Conservation (phyloP, 2,797 vertebrate species). For the Chloroceryle amazona region DNA sequence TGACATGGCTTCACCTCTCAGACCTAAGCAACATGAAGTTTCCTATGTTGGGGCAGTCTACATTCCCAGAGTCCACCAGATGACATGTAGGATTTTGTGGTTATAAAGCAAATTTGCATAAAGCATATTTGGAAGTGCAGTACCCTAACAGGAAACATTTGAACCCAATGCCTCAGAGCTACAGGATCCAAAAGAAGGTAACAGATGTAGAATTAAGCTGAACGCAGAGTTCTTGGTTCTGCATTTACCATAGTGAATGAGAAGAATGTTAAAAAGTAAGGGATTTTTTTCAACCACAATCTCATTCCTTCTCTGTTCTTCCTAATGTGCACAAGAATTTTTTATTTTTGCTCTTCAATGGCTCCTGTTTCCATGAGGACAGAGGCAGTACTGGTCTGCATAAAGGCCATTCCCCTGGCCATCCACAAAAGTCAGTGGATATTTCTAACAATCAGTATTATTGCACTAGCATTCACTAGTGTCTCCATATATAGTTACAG, state of each 20-base stretch:
- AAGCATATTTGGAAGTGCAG: conserved; percentile 16
- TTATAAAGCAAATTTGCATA: neutral
- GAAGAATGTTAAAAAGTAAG: conserved; percentile 34
- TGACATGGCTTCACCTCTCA: neutral
- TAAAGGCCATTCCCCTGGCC: conserved; percentile 5
- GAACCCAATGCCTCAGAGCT: conserved; percentile 27
- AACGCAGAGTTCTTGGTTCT: neutral
- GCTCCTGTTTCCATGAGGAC: conserved; percentile 66
- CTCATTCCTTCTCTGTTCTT: neutral
- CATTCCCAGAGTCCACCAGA: neutral
- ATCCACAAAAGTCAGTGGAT: neutral
- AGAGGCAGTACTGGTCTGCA: neutral
- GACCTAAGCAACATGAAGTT: neutral
- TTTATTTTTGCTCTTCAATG: neutral
- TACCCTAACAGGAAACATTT: conserved; percentile 18
- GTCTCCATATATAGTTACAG: neutral
- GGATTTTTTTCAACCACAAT: neutral
- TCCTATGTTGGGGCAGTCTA: neutral
- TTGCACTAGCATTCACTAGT: neutral
- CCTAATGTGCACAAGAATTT: neutral
- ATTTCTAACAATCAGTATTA: conserved; percentile 16
- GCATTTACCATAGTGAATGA: neutral
- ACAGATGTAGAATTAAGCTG: conserved; percentile 50
- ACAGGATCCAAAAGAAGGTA: neutral
- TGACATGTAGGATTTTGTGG: rapidly evolving